phyloP scores from a whole-genome alignment of 1,140 invertebrate genomes.

The Gyrodactylus salaris region DNA sequence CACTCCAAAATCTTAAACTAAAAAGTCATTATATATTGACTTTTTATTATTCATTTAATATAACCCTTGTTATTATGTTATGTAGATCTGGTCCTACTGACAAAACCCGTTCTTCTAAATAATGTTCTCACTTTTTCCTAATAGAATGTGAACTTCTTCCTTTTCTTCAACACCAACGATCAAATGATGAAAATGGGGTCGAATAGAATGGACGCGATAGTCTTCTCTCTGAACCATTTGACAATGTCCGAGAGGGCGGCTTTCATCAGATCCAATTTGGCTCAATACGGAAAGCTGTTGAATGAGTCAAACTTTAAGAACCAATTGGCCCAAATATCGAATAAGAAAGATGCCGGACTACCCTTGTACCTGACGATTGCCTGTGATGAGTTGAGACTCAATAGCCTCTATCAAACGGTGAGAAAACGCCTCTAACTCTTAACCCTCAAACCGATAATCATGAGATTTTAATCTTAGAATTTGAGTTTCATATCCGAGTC shows the following conservation, averaged over 20 bases:
- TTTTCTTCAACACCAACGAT: background rate
- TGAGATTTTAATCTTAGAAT: no score
- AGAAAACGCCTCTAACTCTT: no score
- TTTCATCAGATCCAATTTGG: background rate
- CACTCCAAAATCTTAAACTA: no score
- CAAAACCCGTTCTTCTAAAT: no score
- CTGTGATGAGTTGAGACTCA: conserved; percentile 21
- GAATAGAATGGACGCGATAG: background rate
- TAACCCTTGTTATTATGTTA: background rate
- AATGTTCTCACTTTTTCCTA: no score
- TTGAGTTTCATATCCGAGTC: no score
- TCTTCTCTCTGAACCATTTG: background rate
- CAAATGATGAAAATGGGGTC: background rate
- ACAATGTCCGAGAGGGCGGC: background rate
- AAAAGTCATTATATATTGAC: no score
- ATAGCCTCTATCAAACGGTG: conserved; percentile 14
- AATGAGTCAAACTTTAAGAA: background rate
- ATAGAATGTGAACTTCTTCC: background rate
- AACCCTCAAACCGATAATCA: no score
- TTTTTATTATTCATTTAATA: no score
- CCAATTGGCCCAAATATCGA: background rate
- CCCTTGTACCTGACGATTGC: conserved; percentile 19
- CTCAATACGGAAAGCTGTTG: background rate
- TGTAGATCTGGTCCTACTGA: no score
- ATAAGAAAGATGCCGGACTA: conserved; percentile 12